Evolutionary conservation across 2,113 vertebrate genomes (phyloP).

Genomic region (Litocranius walleri): DNA sequence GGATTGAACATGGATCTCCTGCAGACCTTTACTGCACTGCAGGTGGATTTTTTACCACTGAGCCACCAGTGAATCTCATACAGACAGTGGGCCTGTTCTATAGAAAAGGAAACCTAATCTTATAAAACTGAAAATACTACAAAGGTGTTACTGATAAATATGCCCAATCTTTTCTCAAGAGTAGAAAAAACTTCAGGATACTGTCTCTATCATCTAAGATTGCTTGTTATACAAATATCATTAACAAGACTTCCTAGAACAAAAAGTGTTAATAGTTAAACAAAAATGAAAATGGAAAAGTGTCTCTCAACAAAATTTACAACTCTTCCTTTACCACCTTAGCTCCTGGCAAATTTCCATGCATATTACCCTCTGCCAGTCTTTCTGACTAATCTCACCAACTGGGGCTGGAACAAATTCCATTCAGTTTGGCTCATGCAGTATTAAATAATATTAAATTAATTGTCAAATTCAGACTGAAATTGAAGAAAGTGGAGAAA

Average conservation of each 20-base stretch:
- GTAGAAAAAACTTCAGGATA: neutral
- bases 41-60: neutral
- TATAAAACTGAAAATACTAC: neutral
- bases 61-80: neutral
- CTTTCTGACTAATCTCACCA: neutral
- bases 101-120: neutral
- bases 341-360: neutral
- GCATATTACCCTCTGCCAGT: neutral
- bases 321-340: neutral
- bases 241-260: neutral
- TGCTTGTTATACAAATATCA: neutral
- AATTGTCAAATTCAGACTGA: too few relatives aligned
- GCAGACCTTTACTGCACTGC: neutral
- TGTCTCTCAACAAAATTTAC: neutral
- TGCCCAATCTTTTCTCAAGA: neutral
- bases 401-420: neutral
- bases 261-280: neutral
- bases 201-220: neutral
- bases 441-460: neutral
- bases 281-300: neutral
- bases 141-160: neutral
- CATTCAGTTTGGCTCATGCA: neutral
- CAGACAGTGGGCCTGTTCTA: neutral
- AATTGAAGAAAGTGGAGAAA: too few relatives aligned
- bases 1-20: neutral